Evolutionary conservation across 1,140 invertebrate species (phyloP).

Genomic region (Plectrocnemia conspersa): DNA sequence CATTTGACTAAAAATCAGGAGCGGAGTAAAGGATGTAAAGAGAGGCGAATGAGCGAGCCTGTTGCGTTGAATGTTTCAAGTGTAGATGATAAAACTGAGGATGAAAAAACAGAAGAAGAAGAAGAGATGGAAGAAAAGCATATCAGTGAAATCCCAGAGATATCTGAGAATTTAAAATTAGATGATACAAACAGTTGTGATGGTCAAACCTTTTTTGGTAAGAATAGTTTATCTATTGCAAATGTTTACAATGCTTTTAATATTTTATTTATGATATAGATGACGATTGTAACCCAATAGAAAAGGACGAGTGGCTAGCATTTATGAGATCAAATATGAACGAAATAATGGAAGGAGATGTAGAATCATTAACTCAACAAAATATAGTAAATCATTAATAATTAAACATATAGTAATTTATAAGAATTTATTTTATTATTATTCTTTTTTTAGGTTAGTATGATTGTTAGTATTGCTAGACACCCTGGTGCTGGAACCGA

Average conservation of each 20-base stretch:
- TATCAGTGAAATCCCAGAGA: slow-evolving; percentile 42
- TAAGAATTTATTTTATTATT: slow-evolving; percentile 15
- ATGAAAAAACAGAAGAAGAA: slow-evolving; percentile 46
- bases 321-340: slow-evolving; percentile 65
- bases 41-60: slow-evolving; percentile 48
- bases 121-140: slow-evolving; percentile 42
- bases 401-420: no score
- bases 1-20: slow-evolving; percentile 47
- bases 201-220: slow-evolving; percentile 32
- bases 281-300: slow-evolving; percentile 57
- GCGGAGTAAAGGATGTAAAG: slow-evolving; percentile 43
- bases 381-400: slow-evolving; percentile 62
- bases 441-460: slow-evolving; percentile 48
- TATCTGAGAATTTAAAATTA: slow-evolving; percentile 44
- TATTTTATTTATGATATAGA: slow-evolving; percentile 14
- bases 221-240: background rate
- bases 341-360: slow-evolving; percentile 69
- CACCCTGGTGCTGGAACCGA: slow-evolving; percentile 62
- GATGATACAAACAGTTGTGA: slow-evolving; percentile 35
- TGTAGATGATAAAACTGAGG: slow-evolving; percentile 39
- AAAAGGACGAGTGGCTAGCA: slow-evolving; percentile 79
- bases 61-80: slow-evolving; percentile 40
- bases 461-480: slow-evolving; percentile 65
- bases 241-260: background rate
- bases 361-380: slow-evolving; percentile 64